These are phyloP conservation scores for Stenoptilia bipunctidactyla DNA, from an alignment of 2,888 invertebrate species.

Conservation along the genomic window DNA sequence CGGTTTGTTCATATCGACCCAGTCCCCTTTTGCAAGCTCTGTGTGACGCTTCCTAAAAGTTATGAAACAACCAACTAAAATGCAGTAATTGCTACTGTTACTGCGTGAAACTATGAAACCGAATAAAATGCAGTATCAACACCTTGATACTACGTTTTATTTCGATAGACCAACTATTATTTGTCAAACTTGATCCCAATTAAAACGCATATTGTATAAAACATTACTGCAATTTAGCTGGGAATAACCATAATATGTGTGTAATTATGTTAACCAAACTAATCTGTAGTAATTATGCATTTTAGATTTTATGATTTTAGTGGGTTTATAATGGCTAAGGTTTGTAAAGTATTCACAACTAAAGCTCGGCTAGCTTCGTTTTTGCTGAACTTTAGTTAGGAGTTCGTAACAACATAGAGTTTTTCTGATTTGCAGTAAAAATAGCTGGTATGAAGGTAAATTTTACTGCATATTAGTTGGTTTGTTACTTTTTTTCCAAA, in stretches of 20 bases:
- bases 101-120: too few species aligned
- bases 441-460: slow-evolving; percentile 3
- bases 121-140: too few species aligned
- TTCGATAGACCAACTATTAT: too few species aligned
- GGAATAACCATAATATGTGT: slow-evolving; percentile 6
- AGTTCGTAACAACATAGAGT: background rate
- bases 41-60: too few species aligned
- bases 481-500: slow-evolving; percentile 1
- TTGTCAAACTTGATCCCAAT: too few species aligned
- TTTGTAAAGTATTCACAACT: background rate
- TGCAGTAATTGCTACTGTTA: too few species aligned
- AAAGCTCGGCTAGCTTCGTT: slow-evolving; percentile 4
- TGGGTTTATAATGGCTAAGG: slow-evolving; percentile 5
- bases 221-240: slow-evolving; percentile 4
- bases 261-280: slow-evolving; percentile 6
- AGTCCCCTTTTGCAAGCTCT: too few species aligned
- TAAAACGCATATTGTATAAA: too few species aligned
- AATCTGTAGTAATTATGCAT: slow-evolving; percentile 3
- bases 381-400: slow-evolving; percentile 1
- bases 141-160: too few species aligned
- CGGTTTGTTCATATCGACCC: too few species aligned
- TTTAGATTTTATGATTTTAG: slow-evolving; percentile 6
- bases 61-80: too few species aligned
- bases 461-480: slow-evolving; percentile 6
- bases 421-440: slow-evolving; percentile 3